These are phyloP conservation scores for Alligator mississippiensis DNA, from an alignment of 2,113 vertebrate species.

Conservation along the genomic window DNA sequence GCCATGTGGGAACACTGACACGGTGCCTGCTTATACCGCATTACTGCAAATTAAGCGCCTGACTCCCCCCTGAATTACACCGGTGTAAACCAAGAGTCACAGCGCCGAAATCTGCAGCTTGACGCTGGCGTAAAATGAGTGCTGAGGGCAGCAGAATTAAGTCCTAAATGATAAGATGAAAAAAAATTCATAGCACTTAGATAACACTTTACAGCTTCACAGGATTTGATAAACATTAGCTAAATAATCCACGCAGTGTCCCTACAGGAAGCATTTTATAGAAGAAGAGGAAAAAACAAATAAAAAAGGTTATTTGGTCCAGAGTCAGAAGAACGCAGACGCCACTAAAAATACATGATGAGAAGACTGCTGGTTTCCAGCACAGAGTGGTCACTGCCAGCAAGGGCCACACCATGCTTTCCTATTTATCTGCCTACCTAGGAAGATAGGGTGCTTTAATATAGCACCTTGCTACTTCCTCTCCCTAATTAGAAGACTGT, in stretches of 20 bases:
- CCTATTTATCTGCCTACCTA: no score
- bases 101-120: not conserved
- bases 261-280: not conserved
- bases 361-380: not conserved
- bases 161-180: not conserved
- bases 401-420: no score
- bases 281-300: not conserved
- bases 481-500: no score
- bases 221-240: conserved; percentile 48
- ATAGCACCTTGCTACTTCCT: no score
- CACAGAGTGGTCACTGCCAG: no score
- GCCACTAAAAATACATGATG: not conserved
- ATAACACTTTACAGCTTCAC: conserved; percentile 15
- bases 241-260: conserved; percentile 49
- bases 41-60: not conserved
- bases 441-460: no score
- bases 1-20: not conserved
- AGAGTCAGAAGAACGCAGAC: not conserved
- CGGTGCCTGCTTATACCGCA: not conserved
- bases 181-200: conserved; percentile 34
- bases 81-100: not conserved
- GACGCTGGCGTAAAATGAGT: not conserved
- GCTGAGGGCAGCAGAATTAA: conserved; percentile 8
- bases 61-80: accelerated
- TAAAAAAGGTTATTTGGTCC: not conserved